A percentile compares a stretch with the other conserved stretches of the same genome.
These are phyloP conservation scores for Nannoperca australis DNA, from an alignment of 2,797 vertebrate species.

Conservation along the genomic window DNA sequence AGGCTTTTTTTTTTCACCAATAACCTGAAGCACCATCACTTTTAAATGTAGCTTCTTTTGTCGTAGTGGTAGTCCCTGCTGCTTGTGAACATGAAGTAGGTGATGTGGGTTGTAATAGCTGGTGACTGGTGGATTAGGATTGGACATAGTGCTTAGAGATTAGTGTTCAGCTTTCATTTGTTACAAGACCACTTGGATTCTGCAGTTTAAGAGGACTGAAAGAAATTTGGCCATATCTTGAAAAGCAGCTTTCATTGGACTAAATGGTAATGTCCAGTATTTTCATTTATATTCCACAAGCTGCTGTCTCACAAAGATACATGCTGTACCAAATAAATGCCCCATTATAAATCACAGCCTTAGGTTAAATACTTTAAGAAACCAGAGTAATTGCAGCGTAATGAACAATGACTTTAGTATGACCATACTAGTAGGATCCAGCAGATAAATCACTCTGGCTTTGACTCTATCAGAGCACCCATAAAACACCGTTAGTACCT, in stretches of 20 bases:
- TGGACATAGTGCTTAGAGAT: slow-evolving; percentile 5
- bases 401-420: slow-evolving; percentile 25
- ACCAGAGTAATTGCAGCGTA: slow-evolving; percentile 24
- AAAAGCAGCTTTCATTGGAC: not conserved
- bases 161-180: slow-evolving; percentile 16
- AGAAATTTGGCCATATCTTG: not conserved
- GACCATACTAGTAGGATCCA: slow-evolving; percentile 7
- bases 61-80: not conserved
- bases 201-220: not conserved
- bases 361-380: slow-evolving; percentile 19
- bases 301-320: slow-evolving; percentile 2
- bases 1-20: slow-evolving; percentile 18
- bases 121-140: slow-evolving; percentile 6
- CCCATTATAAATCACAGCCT: slow-evolving; percentile 6
- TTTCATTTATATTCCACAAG: slow-evolving; percentile 5
- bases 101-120: slow-evolving; percentile 1
- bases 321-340: not conserved
- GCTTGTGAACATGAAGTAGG: slow-evolving; percentile 8
- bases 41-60: slow-evolving; percentile 23
- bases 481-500: slow-evolving; percentile 36
- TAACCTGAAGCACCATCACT: slow-evolving; percentile 16
- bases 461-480: slow-evolving; percentile 28
- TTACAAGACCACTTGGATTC: not conserved
- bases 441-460: slow-evolving; percentile 42
- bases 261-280: not conserved